phyloP scores from a whole-genome alignment of 2,113 vertebrate genomes.

The Nothoprocta pentlandii region DNA sequence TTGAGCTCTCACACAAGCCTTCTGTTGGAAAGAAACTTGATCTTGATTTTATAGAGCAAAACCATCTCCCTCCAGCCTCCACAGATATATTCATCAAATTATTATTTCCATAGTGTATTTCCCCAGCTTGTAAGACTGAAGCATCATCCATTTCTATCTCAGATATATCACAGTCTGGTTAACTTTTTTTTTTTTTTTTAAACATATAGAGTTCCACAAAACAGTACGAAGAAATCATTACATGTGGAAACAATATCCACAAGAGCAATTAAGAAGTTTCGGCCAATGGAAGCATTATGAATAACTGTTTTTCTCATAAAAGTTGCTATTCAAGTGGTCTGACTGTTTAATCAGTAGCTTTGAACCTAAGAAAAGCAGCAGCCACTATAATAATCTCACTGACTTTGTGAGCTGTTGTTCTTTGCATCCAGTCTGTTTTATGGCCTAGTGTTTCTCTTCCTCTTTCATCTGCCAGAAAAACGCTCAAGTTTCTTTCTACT shows the following conservation, averaged over 20 bases:
- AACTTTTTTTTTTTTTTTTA: not conserved
- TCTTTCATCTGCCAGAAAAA: not conserved
- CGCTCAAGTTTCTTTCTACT: not conserved
- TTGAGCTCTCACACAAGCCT: not conserved
- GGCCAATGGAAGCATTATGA: not conserved
- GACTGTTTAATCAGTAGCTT: not conserved
- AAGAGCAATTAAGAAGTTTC: not conserved
- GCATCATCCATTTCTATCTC: not conserved
- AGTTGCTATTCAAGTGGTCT: not conserved
- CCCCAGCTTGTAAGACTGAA: not conserved
- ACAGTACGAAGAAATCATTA: not conserved
- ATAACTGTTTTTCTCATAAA: not conserved
- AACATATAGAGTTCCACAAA: not conserved
- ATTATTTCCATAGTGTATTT: not conserved
- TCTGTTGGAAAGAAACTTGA: not conserved
- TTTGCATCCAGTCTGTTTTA: not conserved
- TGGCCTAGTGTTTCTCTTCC: not conserved
- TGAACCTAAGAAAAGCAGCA: not conserved
- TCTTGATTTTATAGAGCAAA: not conserved
- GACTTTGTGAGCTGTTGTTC: not conserved
- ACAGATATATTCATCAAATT: not conserved
- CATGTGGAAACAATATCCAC: not conserved
- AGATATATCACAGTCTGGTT: not conserved
- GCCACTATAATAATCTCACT: not conserved
- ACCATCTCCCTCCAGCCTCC: not conserved